These are phyloP conservation scores for Chaetodon trifasciatus DNA, from an alignment of 2,797 vertebrate species.

Conservation along the genomic window DNA sequence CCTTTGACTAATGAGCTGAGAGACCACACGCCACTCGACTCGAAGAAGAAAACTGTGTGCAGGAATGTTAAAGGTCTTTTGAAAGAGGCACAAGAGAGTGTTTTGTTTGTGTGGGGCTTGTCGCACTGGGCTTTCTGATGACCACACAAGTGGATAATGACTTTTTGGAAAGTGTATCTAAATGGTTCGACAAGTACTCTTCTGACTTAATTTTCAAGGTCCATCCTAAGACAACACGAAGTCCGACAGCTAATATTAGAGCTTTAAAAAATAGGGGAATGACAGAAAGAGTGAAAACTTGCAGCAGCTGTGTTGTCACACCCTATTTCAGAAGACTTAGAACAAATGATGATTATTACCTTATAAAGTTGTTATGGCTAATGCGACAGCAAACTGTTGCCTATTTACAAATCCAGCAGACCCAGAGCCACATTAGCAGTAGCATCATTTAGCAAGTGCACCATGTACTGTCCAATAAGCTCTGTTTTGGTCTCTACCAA, in stretches of 20 bases:
- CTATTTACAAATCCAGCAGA: neutral
- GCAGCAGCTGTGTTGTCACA: neutral
- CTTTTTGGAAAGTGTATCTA: conserved; percentile 44
- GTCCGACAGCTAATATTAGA: conserved; percentile 5
- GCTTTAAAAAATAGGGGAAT: neutral
- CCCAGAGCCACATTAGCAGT: neutral
- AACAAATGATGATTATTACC: neutral
- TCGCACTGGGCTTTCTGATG: conserved; percentile 32
- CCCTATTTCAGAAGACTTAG: neutral
- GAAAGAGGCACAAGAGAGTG: conserved; percentile 52
- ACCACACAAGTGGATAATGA: conserved; percentile 78
- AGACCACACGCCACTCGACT: conserved; percentile 64
- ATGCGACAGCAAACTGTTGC: neutral
- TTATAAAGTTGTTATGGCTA: neutral
- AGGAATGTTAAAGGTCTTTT: conserved; percentile 64
- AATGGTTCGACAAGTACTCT: conserved; percentile 5
- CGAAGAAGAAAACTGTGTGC: conserved; percentile 35
- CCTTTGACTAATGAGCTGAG: conserved; percentile 77
- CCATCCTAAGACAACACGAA: conserved; percentile 6
- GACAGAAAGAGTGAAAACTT: neutral
- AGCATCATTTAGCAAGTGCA: neutral
- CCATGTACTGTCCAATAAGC: neutral
- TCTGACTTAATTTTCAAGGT: neutral
- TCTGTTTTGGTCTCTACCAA: conserved; percentile 4
- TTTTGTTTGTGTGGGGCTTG: conserved; percentile 56